Evolutionary conservation across 2,888 invertebrate genomes (phyloP).

Genomic region (Oligia strigilis): DNA sequence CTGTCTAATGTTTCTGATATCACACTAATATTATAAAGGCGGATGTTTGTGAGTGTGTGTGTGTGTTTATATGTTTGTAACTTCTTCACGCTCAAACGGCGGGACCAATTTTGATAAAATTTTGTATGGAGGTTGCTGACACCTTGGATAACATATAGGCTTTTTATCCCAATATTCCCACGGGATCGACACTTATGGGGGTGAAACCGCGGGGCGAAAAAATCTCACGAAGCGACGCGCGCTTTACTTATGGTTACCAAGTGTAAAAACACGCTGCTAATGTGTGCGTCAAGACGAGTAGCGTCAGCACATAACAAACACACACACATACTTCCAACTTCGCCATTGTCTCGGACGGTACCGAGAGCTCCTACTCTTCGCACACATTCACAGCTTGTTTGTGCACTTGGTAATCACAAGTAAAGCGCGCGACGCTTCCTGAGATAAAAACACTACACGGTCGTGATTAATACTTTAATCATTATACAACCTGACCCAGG

Average conservation of each 20-base stretch:
- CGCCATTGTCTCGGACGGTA: not conserved
- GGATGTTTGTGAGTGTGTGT: no score
- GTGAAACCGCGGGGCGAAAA: no score
- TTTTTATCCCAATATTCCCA: no score
- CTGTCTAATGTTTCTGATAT: not conserved
- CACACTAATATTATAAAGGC: no score
- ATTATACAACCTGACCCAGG: not conserved
- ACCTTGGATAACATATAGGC: no score
- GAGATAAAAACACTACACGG: not conserved
- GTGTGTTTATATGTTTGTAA: no score
- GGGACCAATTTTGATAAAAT: no score
- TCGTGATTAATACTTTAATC: not conserved
- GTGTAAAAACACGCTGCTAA: not conserved
- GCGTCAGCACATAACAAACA: not conserved
- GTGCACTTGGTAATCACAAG: not conserved
- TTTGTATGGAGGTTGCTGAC: no score
- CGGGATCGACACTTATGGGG: no score
- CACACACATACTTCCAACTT: no score
- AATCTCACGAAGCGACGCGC: not conserved
- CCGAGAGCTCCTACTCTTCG: not conserved
- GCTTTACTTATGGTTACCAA: not conserved
- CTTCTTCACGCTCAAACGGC: no score
- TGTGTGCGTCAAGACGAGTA: not conserved
- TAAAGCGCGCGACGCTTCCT: not conserved
- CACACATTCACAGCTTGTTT: not conserved